Evolutionary conservation across 1,140 invertebrate genomes (phyloP).

Genomic region (Lordiphosa collinella): DNA sequence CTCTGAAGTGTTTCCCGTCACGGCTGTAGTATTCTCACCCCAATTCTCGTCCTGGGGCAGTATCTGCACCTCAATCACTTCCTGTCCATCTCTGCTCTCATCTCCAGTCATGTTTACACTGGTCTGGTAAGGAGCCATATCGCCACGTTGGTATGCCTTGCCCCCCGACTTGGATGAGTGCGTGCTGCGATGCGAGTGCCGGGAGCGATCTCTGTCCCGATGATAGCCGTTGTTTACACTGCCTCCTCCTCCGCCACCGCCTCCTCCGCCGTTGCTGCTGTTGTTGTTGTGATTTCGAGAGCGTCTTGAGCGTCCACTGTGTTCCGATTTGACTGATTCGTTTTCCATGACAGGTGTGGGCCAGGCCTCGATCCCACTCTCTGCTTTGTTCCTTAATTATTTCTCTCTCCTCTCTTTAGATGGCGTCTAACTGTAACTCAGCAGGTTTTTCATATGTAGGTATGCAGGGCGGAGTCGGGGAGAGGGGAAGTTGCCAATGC

Average conservation of each 20-base stretch:
- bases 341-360: constrained; percentile 70
- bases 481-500: constrained; percentile 5
- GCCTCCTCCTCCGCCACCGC: constrained; percentile 40
- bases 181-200: constrained; percentile 76
- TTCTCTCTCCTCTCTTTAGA: constrained; percentile 57
- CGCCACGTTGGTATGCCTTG: constrained; percentile 39
- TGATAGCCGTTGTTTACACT: constrained; percentile 72
- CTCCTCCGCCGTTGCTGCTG: constrained; percentile 31
- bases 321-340: constrained; percentile 79
- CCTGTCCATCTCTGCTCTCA: constrained; percentile 83
- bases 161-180: constrained; percentile 73
- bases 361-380: constrained; percentile 5
- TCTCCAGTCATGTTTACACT: constrained; percentile 86
- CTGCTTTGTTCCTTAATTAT: constrained; percentile 36
- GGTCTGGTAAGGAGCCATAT: constrained; percentile 90
- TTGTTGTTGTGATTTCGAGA: constrained; percentile 78
- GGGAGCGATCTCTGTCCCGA: constrained; percentile 68
- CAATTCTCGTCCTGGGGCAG: constrained; percentile 98
- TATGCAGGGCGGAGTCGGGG: constrained; percentile 43
- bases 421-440: constrained; percentile 62
- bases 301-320: constrained; percentile 78
- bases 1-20: constrained; percentile 98
- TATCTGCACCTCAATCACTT: constrained; percentile 95
- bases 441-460: constrained; percentile 64
- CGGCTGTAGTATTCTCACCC: constrained; percentile 98